Conservation (phyloP, 2,113 vertebrate species). For the Aspidoscelis tigris region DNA sequence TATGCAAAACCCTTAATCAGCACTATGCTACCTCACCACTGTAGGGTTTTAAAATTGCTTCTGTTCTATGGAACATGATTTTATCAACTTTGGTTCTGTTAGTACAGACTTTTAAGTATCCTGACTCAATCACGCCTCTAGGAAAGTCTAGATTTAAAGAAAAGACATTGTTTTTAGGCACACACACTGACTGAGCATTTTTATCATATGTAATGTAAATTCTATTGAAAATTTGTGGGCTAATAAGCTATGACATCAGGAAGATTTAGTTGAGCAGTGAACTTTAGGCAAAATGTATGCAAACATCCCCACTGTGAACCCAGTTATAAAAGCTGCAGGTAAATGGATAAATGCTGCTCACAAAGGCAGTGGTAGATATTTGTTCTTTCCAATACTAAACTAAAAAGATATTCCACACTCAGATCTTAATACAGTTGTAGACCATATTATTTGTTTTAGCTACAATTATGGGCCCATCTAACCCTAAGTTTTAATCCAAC, state of each 20-base stretch:
- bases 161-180: too few species aligned
- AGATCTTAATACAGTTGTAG: background rate
- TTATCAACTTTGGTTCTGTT: background rate
- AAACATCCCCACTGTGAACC: too few species aligned
- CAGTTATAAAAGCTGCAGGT: background rate
- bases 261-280: too few species aligned
- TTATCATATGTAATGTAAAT: background rate
- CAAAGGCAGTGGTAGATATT: background rate
- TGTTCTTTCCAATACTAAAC: background rate
- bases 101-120: background rate
- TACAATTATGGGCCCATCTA: too few species aligned
- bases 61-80: background rate
- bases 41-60: background rate
- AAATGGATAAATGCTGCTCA: background rate
- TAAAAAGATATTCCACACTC: too few species aligned
- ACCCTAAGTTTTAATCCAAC: too few species aligned
- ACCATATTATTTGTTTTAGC: background rate
- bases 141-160: background rate
- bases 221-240: background rate
- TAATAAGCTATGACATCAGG: too few species aligned
- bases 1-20: background rate
- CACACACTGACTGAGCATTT: too few species aligned
- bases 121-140: background rate
- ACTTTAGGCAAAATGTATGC: too few species aligned
- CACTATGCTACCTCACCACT: background rate